Base-by-base conservation (phyloP, 1,140 invertebrate genomes). In the Helicoverpa armigera region DNA sequence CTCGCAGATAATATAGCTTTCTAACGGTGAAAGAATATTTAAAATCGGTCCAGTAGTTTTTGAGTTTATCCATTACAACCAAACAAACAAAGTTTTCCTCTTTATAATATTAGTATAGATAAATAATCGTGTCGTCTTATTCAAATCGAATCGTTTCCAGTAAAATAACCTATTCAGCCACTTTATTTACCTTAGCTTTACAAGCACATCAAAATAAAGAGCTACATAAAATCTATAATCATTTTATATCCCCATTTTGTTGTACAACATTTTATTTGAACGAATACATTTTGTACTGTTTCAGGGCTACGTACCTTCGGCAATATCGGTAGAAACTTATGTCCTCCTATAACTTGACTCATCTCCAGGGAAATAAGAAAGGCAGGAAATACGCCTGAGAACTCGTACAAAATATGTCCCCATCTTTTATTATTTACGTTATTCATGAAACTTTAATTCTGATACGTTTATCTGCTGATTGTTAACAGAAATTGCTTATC, bases 281-380 rank as follows among this genome's bases (percentile, higher is more conserved):
- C 31, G 76, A 79, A 79, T 82, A 79, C 53, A 79, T 82, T 75
- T 35, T 61, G 73, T 63, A 69, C 18, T 43, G 63, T 72, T 80
- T 61, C 70, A 78, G 50, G 75, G 51, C 60, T 74, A 58, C 58
- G 79, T 85, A 84, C 83, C 83, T 85, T 82, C 77, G 78, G 72
- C 86, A 83, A 89, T 91, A 90, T 91, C 88, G 86, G 82, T 83
- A 85, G 67, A 87, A 91, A 92, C 89, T 92, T 90, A 93, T 92
- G 90, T 89, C 88, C 87, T 86, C 35, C 87, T 89, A 87, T 90
- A 91, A 91, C 88, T 91, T 91, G 90, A 89, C 87, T 90, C 87
- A 89, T 92, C 92, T 88, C 91, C 29, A 74, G 91, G 92, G 92
- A 94, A 94, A 94, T 94, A 92, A 90, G 89, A 87, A 90, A 92